phyloP scores from a whole-genome alignment of 2,888 invertebrate species.

The Tanypteryx hageni region DNA sequence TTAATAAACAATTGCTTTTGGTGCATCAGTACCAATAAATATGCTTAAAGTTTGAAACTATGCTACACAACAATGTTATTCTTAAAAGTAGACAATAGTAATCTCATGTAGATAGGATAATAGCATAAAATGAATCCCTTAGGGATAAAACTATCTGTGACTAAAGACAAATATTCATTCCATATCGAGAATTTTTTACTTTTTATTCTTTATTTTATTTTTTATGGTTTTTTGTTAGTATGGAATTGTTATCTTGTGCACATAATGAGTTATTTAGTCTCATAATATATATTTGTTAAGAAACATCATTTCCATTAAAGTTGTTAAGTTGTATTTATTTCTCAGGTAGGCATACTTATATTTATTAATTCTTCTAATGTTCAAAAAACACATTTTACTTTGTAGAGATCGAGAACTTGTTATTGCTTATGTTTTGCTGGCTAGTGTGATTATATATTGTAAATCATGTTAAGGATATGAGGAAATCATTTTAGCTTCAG shows the following conservation, averaged over 20 bases:
- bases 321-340: background rate
- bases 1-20: background rate
- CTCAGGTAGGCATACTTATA: slow-evolving; percentile 30
- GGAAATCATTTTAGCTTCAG: background rate
- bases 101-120: background rate
- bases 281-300: background rate
- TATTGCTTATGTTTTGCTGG: background rate
- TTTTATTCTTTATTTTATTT: background rate
- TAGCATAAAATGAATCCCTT: background rate
- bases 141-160: background rate
- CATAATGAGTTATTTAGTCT: background rate
- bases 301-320: background rate
- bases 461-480: background rate
- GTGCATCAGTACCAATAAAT: background rate
- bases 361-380: background rate
- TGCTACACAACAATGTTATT: background rate
- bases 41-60: background rate
- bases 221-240: background rate
- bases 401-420: background rate
- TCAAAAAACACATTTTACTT: background rate
- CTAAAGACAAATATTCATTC: slow-evolving; percentile 22
- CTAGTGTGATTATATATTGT: background rate
- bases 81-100: background rate
- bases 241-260: background rate
- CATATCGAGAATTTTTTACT: background rate